Evolutionary conservation across 2,797 vertebrate species (phyloP).

Genomic region (Gadopsis marmoratus): DNA sequence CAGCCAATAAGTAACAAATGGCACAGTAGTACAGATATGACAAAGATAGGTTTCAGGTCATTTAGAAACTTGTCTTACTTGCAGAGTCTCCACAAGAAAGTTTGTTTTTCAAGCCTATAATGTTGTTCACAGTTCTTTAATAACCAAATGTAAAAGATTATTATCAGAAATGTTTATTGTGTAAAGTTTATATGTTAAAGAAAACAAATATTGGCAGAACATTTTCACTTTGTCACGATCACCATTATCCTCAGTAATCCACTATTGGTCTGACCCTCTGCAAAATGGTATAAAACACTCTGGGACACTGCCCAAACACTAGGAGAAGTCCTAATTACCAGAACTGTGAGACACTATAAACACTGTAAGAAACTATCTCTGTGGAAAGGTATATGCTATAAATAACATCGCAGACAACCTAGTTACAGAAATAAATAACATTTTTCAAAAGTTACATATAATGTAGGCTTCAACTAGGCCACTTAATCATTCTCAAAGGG

Average conservation of each 20-base stretch:
- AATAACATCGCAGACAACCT: constrained; percentile 55
- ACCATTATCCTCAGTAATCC: neutral
- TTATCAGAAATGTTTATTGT: neutral
- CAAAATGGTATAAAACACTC: constrained; percentile 2
- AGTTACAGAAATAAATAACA: constrained; percentile 51
- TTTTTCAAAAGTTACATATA: constrained; percentile 33
- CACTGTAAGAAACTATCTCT: constrained; percentile 29
- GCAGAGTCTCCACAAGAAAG: too few species aligned
- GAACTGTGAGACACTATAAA: constrained; percentile 19
- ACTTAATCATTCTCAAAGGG: constrained; percentile 19
- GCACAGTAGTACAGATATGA: neutral
- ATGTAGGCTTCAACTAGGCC: constrained; percentile 38
- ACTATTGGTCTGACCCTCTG: neutral
- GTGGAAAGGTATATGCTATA: constrained; percentile 33
- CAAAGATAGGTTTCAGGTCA: neutral
- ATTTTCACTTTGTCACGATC: neutral
- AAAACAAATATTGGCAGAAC: neutral
- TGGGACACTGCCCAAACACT: neutral
- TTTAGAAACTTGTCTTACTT: too few species aligned
- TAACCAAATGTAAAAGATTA: neutral
- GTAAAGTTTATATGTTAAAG: neutral
- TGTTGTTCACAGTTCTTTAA: neutral
- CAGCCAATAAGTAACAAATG: neutral
- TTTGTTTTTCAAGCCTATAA: too few species aligned
- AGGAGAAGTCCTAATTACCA: constrained; percentile 21